Percentiles rank a stretch among this genome's conserved stretches.
Evolutionary conservation across 2,797 vertebrate genomes (phyloP).

Genomic region (Simalia tracyae): DNA sequence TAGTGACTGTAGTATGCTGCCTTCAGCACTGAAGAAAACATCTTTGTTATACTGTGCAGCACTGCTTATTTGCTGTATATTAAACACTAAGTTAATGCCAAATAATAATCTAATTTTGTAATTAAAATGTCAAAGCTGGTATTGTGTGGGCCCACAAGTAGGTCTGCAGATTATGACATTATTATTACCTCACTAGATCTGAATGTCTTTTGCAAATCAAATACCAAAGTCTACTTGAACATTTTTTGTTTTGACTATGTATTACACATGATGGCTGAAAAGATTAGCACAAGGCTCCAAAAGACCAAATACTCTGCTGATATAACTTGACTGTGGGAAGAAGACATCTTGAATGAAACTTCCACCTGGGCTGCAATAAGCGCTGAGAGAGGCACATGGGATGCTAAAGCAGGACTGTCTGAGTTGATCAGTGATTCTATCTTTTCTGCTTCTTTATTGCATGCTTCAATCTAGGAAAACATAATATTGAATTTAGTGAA

Average conservation of each 20-base stretch:
- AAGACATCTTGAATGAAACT: slow-evolving; percentile 80
- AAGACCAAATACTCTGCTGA: slow-evolving; percentile 50
- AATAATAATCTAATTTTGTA: neutral
- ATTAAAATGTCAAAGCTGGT: neutral
- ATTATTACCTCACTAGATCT: slow-evolving; percentile 33
- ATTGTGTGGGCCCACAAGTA: slow-evolving; percentile 1
- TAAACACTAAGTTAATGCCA: neutral
- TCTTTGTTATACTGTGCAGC: neutral
- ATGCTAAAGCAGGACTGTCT: slow-evolving; percentile 89
- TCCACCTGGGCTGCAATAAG: slow-evolving; percentile 87
- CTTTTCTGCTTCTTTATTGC: slow-evolving; percentile 97
- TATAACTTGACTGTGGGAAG: slow-evolving; percentile 46
- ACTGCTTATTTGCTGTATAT: neutral
- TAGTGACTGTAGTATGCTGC: neutral
- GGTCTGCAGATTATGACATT: neutral
- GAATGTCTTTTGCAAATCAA: slow-evolving; percentile 52
- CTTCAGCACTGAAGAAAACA: neutral
- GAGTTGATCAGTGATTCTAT: slow-evolving; percentile 96
- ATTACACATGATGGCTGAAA: slow-evolving; percentile 20
- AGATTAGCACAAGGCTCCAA: slow-evolving; percentile 65
- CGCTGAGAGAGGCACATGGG: slow-evolving; percentile 91
- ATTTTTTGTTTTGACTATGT: slow-evolving; percentile 43
- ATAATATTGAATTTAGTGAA: neutral
- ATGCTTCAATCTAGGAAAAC: slow-evolving; percentile 88
- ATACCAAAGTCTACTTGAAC: neutral